phyloP scores from a whole-genome alignment of 2,113 vertebrate species.

The Pterocles orientalis region DNA sequence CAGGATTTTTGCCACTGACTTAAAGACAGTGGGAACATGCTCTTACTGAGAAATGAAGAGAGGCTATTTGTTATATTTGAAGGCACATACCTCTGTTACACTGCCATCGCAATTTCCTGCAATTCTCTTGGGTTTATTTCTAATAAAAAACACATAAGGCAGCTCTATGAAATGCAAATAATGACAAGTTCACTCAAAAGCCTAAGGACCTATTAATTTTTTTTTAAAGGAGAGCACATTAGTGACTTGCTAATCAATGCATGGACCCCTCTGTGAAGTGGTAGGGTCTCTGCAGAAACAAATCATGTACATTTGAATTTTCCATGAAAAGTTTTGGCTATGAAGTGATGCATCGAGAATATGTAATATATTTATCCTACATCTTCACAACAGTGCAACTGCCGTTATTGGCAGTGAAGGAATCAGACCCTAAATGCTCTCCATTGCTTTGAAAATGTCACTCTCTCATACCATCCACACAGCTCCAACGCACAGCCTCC shows the following conservation, averaged over 20 bases:
- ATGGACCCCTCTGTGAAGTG: neutral
- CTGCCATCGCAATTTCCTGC: neutral
- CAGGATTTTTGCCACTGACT: neutral
- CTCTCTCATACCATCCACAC: neutral
- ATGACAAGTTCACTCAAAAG: neutral
- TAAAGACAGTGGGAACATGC: neutral
- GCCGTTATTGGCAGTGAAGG: neutral
- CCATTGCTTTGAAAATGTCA: constrained; percentile 22
- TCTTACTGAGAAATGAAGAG: neutral
- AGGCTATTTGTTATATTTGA: neutral
- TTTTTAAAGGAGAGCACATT: neutral
- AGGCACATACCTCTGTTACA: neutral
- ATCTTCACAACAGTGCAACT: neutral
- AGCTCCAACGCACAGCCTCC: neutral
- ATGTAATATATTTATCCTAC: neutral
- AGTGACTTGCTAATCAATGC: neutral
- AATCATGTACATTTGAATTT: neutral
- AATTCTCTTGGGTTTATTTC: neutral
- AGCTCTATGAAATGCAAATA: neutral
- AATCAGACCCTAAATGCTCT: neutral
- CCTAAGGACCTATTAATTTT: no score
- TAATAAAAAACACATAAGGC: neutral
- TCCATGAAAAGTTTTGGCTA: neutral
- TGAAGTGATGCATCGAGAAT: neutral
- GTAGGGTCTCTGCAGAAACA: neutral